Evolutionary conservation across 2,888 invertebrate genomes (phyloP), one percentile per base, ranked within the genome.

Genomic region (Tipula confusa): DNA sequence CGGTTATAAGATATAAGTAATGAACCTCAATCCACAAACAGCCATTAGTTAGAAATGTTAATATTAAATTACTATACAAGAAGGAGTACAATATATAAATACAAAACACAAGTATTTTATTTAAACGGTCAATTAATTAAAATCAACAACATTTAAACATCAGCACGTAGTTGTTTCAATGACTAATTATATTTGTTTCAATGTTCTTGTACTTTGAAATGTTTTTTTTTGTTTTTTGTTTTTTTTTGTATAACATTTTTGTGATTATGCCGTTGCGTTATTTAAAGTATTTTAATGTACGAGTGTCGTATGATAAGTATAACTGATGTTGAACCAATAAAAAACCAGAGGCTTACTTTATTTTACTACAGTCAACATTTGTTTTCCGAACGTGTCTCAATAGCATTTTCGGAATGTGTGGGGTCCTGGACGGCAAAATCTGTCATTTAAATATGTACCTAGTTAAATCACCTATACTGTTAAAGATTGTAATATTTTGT

Each of bases 111-210:
- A 6, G 64, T 24, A 64, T 64, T 64, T 9, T 64, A 24, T 64
- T 64, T 64, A 24, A 64, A 64, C 64, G 64, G 64, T 64, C 64
- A 64, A 64, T 64, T 64, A 64, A 64, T 64, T 64, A 64, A 64
- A 64, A 24, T 64, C 18, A 64, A 64, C 64, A 64, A 64, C 64
- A 64, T 64, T 64, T 24, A 64, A 64, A 64, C 64, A 64, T 64
- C 64, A 64, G 64, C 64, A 64, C 64, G 64, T 64, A 64, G 64
- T 64, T 64, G 64, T 18, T 64, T 64, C 64, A 64, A 64, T 64
- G 64, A 64, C 64, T 64, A 64, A 64, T 64, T 64, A 64, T 64
- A 64, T 64, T 64, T 64, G 64, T 64, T 64, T 64, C 64, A 64
- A n/a, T n/a, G 64, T 64, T 64, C 64, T 64, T 64, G 64, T 64